A percentile compares a stretch with the other conserved stretches of the same genome.
Evolutionary conservation across 2,888 invertebrate species (phyloP).

Genomic region (Myopa testacea): DNA sequence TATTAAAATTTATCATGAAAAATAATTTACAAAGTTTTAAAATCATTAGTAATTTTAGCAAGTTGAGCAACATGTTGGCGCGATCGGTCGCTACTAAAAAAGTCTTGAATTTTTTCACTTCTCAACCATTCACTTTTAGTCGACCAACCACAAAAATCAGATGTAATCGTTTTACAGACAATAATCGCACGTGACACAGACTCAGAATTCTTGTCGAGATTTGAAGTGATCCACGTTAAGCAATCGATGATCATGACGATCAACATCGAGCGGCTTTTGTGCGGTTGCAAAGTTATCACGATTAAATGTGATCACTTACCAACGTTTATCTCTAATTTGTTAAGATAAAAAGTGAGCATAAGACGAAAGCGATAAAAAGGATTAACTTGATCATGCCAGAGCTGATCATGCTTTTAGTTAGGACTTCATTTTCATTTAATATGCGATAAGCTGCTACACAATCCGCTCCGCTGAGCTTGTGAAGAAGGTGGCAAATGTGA

Average conservation of each 20-base stretch:
- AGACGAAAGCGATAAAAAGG: constrained; percentile 4
- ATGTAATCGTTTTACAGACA: background rate
- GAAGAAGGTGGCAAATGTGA: constrained; percentile 34
- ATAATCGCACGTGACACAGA: constrained; percentile 28
- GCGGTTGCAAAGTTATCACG: constrained; percentile 41
- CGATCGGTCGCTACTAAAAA: background rate
- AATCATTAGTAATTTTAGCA: too few relatives aligned
- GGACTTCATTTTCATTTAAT: constrained; percentile 24
- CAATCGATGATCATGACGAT: background rate
- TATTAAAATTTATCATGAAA: too few relatives aligned
- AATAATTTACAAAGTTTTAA: too few relatives aligned
- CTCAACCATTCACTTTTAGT: background rate
- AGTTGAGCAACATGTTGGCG: background rate
- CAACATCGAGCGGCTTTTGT: constrained; percentile 1
- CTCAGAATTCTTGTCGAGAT: background rate
- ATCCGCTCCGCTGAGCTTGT: constrained; percentile 16
- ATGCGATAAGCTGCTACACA: constrained; percentile 5
- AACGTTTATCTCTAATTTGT: constrained; percentile 46
- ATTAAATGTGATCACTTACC: constrained; percentile 43
- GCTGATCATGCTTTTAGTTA: constrained; percentile 12
- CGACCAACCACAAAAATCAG: background rate
- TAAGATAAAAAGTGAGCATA: constrained; percentile 31
- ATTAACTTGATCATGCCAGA: constrained; percentile 27
- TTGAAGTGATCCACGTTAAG: background rate
- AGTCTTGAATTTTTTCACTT: background rate